Evolutionary conservation across 2,888 invertebrate genomes (phyloP), one percentile per base, ranked within the genome.

Genomic region (Lobophora halterata): DNA sequence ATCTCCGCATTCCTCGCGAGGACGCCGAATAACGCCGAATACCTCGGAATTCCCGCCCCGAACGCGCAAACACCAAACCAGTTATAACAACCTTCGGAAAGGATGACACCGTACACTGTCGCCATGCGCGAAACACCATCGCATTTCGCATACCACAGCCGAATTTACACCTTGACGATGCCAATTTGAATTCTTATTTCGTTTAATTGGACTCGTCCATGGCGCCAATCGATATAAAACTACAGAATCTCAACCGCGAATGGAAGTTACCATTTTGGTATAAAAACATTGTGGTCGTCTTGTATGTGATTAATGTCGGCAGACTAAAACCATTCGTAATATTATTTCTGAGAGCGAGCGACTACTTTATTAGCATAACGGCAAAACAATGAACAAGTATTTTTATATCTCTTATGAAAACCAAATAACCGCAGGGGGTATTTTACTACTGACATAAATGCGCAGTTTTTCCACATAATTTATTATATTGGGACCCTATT

Each of bases 1-100:
- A 79, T 83, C 85, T 85, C 86, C 85, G 85, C 85, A 86, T 86
- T 85, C 86, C 79, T 57, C 56, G 52, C 59, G 64, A 52, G 61
- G 53, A 55, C 63, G 61, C 51, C 51, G 46, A 67, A 57, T 57
- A 55, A 55, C 63, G 61, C 51, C 51, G 46, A 67, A 57, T 57
- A 55, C 67, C 64, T 63, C 65, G 81, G 77, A 68, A 80, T 78
- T 79, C 71, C 81, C 82, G 65, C 61, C 58, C 46, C 49, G 60
- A 58, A 48, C 49, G 43, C 40, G 39, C 48, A 46, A 58, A 50
- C 37, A 36, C 42, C 27, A 55, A 46, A 54, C 62, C 58, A 63
- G 59, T 60, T 52, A 49, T 53, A 23, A 31, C 48, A 50, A 52
- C 64, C 58, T 61, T 63, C 58, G 28, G 29, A 26, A 29, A 23